These are phyloP conservation scores for Mythimna albipuncta DNA, from an alignment of 2,888 invertebrate genomes.

Conservation along the genomic window DNA sequence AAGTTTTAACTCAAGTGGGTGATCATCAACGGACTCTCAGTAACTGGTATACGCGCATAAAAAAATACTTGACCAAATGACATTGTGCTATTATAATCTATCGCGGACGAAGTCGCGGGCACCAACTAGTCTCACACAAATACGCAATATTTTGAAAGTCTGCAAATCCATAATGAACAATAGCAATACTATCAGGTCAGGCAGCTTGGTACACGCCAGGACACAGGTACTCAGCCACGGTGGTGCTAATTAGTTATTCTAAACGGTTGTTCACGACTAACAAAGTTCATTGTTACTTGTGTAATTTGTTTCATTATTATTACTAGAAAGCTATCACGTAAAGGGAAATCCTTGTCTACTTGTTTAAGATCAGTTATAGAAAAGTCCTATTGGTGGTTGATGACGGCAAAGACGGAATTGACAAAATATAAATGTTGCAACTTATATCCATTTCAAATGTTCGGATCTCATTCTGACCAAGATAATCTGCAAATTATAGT, in stretches of 20 bases:
- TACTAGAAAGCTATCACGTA: slow-evolving; percentile 27
- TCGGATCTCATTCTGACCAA: neutral
- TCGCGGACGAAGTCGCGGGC: too few species aligned
- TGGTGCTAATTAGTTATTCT: slow-evolving; percentile 20
- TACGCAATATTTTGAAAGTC: neutral
- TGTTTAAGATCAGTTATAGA: slow-evolving; percentile 10
- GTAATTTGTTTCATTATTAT: slow-evolving; percentile 18
- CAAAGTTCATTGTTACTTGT: slow-evolving; percentile 33
- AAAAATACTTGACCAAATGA: too few species aligned
- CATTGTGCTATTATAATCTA: too few species aligned
- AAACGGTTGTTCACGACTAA: slow-evolving; percentile 16
- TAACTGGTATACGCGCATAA: neutral
- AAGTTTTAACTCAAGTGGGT: neutral
- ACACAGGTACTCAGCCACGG: neutral
- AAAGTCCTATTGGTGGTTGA: neutral
- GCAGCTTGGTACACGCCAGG: neutral
- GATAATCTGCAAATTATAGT: slow-evolving; percentile 10
- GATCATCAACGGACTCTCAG: neutral
- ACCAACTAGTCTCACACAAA: too few species aligned
- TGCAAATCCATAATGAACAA: slow-evolving; percentile 13
- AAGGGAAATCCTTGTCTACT: slow-evolving; percentile 33
- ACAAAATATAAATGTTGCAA: slow-evolving; percentile 7
- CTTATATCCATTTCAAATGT: neutral
- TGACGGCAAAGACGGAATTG: neutral
- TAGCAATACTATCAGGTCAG: slow-evolving; percentile 8